A percentile compares a stretch with the other conserved stretches of the same genome.
Evolutionary conservation across 2,113 vertebrate genomes (phyloP).

Genomic region (Stigmatopora argus): DNA sequence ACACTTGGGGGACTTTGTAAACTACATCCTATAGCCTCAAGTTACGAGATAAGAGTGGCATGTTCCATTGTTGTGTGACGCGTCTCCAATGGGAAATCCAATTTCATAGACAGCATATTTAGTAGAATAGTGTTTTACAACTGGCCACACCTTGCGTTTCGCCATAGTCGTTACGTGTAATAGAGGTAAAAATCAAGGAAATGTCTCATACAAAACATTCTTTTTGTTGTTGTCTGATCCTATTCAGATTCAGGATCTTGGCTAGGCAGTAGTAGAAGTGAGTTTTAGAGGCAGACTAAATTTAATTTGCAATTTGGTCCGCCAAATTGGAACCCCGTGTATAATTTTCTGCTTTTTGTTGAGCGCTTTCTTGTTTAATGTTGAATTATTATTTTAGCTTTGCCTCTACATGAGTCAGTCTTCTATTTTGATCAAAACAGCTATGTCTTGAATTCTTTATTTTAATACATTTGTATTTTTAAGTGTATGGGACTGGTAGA

Average conservation of each 20-base stretch:
- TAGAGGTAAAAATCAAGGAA: not conserved
- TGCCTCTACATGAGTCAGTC: too few relatives aligned
- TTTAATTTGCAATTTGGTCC: too few relatives aligned
- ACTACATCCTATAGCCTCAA: conserved; percentile 44
- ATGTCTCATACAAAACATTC: not conserved
- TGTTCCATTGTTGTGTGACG: conserved; percentile 5
- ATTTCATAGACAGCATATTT: conserved; percentile 5
- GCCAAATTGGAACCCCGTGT: too few relatives aligned
- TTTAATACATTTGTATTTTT: too few relatives aligned
- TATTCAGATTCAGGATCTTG: not conserved
- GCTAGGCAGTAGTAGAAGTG: too few relatives aligned
- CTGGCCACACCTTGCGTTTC: not conserved
- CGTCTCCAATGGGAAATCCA: conserved; percentile 1
- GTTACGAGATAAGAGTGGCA: conserved; percentile 14
- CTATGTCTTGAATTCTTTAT: too few relatives aligned
- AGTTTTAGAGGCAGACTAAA: too few relatives aligned
- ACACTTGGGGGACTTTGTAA: conserved; percentile 47
- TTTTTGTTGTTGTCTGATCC: not conserved
- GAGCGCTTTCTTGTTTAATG: too few relatives aligned
- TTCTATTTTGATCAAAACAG: too few relatives aligned
- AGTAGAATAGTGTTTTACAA: not conserved
- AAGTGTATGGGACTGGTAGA: too few relatives aligned
- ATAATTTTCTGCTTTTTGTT: too few relatives aligned
- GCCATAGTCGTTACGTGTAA: not conserved
- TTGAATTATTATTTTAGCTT: too few relatives aligned